Percentiles rank a stretch among this genome's conserved stretches.
These are phyloP conservation scores for Anarhynchus alexandrinus DNA, from an alignment of 2,113 vertebrate genomes.

Conservation along the genomic window DNA sequence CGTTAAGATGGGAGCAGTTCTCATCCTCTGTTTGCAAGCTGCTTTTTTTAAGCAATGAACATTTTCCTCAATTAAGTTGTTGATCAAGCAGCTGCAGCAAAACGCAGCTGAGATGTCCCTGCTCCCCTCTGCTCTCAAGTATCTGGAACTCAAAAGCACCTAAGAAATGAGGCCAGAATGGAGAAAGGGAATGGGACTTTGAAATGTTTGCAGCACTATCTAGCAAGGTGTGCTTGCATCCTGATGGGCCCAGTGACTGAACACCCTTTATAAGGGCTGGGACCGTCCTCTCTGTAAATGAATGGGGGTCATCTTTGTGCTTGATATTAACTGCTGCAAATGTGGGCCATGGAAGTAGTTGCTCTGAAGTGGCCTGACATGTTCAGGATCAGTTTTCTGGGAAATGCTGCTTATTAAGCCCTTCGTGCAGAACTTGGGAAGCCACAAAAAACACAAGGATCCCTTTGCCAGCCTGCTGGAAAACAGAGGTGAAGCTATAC, in stretches of 20 bases:
- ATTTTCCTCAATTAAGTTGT: neutral
- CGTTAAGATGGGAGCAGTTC: neutral
- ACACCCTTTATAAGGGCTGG: neutral
- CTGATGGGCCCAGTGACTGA: neutral
- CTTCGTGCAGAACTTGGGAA: too few species aligned
- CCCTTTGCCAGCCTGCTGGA: too few species aligned
- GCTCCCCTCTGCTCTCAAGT: neutral
- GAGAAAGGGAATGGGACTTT: neutral
- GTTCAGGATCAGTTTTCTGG: neutral
- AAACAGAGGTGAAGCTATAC: too few species aligned
- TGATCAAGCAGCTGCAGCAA: neutral
- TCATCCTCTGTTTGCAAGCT: neutral
- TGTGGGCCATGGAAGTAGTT: neutral
- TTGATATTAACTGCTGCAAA: neutral
- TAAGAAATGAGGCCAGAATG: neutral
- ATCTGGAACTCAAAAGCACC: neutral
- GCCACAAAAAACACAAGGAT: too few species aligned
- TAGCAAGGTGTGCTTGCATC: neutral
- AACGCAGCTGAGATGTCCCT: neutral
- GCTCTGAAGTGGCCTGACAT: neutral
- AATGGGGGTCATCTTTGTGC: neutral
- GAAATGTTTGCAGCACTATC: neutral
- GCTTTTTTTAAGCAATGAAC: neutral
- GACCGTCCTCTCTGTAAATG: neutral
- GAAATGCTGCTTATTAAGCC: too few species aligned